Evolutionary conservation across 1,140 invertebrate genomes (phyloP), one percentile per base, ranked within the genome.

Genomic region (Bilobella aurantiaca): DNA sequence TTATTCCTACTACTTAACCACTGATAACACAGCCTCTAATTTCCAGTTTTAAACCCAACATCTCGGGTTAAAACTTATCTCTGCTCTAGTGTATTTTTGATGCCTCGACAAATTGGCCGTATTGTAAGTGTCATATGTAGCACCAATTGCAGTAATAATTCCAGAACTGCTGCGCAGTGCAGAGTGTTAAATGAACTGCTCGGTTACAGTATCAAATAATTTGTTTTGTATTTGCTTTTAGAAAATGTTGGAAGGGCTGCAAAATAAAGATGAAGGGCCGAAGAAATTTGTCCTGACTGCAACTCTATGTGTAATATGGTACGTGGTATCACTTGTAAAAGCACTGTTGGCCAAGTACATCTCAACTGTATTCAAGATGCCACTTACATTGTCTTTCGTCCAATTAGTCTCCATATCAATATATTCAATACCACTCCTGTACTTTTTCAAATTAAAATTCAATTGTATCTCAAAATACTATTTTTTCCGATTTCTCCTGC

Each of bases 331-430:
- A 23, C 49, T 53, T 12, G 49, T 12, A 23, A 53, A 53, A 23
- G 49, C 49, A 53, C 12, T 53, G 25, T 23, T 53, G 49, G 49
- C 49, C 49, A 53, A 53, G 49, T 53, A 53, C 49, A 53, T 53
- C 8, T 53, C 49, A 53, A 53, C 49, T 5, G 5, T 53, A 23
- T 53, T 53, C 49, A 53, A 53, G 23, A 53, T 5, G 25, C 49
- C 49, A 5, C 25, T 53, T 5, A 53, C 49, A 12, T 23, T 53
- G 23, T 14, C 49, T 5, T 53, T 53, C 23, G 8, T 53, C 25
- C 49, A 53, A 53, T 23, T 53, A 23, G 49, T 53, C 8, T 53
- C 49, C 14, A 53, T 53, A 18, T 53, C 49, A 53, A 23, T 53
- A 12, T 53, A 53, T 23, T 53, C 49, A 14, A 23, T 53, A 8